These are phyloP conservation scores for Boulengeromyrus knoepffleri DNA, from an alignment of 2,113 vertebrate species.

Conservation along the genomic window DNA sequence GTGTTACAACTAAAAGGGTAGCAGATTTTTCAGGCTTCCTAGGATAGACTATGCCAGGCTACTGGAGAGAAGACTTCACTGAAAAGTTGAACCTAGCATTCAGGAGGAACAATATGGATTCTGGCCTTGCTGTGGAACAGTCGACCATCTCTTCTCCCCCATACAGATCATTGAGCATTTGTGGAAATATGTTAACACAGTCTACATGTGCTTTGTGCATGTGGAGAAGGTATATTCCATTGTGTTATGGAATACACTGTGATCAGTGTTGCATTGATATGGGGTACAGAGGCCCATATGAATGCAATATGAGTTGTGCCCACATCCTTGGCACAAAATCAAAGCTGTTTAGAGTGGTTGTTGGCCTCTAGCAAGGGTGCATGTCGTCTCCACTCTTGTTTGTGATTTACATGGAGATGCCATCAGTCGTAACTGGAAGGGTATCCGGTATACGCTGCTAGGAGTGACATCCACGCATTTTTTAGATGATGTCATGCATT, in stretches of 20 bases:
- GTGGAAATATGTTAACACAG: not conserved
- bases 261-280: not conserved
- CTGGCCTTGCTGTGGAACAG: not conserved
- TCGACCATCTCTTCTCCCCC: not conserved
- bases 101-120: not conserved
- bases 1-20: not conserved
- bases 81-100: not conserved
- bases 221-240: not conserved
- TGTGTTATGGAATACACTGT: not conserved
- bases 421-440: not conserved
- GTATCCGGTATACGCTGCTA: not conserved
- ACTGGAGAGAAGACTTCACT: not conserved
- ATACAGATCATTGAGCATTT: not conserved
- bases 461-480: not conserved
- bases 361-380: not conserved
- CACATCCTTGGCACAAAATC: not conserved
- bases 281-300: not conserved
- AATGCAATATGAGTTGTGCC: not conserved
- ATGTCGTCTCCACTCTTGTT: not conserved
- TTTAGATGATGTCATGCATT: not conserved
- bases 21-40: not conserved
- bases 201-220: not conserved
- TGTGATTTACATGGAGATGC: not conserved
- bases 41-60: not conserved
- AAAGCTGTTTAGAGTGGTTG: not conserved